These are phyloP conservation scores for Euwallacea similis DNA, from an alignment of 1,140 invertebrate species.

Conservation along the genomic window DNA sequence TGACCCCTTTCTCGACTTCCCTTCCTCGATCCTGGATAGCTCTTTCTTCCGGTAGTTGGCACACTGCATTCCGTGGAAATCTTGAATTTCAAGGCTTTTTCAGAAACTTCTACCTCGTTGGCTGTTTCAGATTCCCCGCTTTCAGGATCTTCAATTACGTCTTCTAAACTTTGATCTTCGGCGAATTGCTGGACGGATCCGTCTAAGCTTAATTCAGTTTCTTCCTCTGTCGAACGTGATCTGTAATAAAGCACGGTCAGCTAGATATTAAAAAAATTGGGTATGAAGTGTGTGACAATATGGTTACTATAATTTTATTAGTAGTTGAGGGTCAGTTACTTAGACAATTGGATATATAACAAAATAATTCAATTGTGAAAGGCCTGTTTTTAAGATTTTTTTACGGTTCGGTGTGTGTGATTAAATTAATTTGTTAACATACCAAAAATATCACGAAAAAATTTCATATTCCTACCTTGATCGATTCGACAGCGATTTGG, in stretches of 20 bases:
- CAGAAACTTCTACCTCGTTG: constrained; percentile 75
- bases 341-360: no score
- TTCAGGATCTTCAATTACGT: constrained; percentile 63
- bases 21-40: constrained; percentile 64
- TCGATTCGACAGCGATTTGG: constrained; percentile 51
- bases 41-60: constrained; percentile 57
- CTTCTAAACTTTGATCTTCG: constrained; percentile 60
- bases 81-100: constrained; percentile 74
- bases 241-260: constrained; percentile 35
- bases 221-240: constrained; percentile 52
- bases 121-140: constrained; percentile 67
- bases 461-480: constrained; percentile 44
- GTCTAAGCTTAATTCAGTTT: constrained; percentile 41
- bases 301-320: not conserved
- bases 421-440: no score
- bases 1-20: constrained; percentile 60
- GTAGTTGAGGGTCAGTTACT: no score
- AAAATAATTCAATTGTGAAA: no score
- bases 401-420: no score
- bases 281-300: not conserved
- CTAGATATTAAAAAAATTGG: not conserved
- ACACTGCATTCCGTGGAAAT: constrained; percentile 68
- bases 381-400: no score
- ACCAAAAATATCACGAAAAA: no score
- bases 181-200: constrained; percentile 49